Evolutionary conservation across 2,113 vertebrate genomes (phyloP).

Genomic region (Python bivittatus): DNA sequence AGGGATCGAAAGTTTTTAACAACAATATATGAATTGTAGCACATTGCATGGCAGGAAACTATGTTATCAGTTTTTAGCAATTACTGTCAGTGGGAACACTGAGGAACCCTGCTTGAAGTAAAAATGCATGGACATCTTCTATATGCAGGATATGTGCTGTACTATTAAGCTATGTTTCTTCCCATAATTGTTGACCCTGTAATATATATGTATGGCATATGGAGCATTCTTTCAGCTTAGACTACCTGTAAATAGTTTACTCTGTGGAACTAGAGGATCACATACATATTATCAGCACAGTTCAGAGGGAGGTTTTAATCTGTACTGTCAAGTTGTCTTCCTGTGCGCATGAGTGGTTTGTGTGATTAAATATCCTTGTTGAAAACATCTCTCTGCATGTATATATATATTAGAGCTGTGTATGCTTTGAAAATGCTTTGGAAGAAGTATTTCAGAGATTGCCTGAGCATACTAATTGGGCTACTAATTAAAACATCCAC

Average conservation of each 20-base stretch:
- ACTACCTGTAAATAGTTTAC: neutral
- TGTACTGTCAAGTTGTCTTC: neutral
- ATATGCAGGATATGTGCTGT: neutral
- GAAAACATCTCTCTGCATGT: neutral
- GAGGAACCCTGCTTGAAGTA: no score
- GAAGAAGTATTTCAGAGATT: neutral
- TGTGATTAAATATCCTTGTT: neutral
- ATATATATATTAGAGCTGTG: neutral
- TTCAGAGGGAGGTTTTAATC: neutral
- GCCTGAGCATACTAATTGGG: neutral
- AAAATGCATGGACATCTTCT: neutral
- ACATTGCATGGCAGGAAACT: neutral
- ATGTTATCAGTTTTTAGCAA: neutral
- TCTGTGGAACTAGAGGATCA: neutral
- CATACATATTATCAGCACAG: neutral
- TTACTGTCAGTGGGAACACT: neutral
- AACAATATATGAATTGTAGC: neutral
- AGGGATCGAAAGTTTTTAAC: no score
- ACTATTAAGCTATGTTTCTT: neutral
- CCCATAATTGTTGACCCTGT: neutral
- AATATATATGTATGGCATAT: neutral
- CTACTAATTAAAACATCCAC: no score
- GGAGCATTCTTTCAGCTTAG: neutral
- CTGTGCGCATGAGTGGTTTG: neutral
- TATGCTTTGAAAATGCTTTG: neutral